phyloP scores from a whole-genome alignment of 2,888 invertebrate species.

The Hermaeophaga mercurialis region DNA sequence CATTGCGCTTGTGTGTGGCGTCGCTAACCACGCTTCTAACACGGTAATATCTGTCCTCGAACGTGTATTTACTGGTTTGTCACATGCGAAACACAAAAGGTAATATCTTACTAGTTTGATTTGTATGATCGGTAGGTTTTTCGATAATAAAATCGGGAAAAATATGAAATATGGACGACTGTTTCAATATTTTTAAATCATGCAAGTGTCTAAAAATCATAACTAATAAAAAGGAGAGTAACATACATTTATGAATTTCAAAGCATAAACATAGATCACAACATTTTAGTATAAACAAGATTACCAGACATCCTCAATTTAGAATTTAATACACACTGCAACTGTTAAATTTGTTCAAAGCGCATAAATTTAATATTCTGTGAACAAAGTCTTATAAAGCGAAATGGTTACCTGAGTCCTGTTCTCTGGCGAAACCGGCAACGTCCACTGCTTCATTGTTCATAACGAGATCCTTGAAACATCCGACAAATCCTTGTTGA shows the following conservation, averaged over 20 bases:
- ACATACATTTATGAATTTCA: too few relatives aligned
- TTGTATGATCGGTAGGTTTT: background rate
- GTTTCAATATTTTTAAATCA: too few relatives aligned
- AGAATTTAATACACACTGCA: too few relatives aligned
- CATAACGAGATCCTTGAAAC: constrained; percentile 85
- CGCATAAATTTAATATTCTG: too few relatives aligned
- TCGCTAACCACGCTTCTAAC: background rate
- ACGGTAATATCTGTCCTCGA: constrained; percentile 4
- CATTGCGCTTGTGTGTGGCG: background rate
- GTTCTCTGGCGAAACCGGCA: constrained; percentile 84
- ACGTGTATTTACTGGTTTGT: constrained; percentile 1
- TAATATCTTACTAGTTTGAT: background rate
- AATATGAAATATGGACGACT: too few relatives aligned
- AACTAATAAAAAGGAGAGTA: too few relatives aligned
- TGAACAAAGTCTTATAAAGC: too few relatives aligned
- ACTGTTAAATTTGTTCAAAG: too few relatives aligned
- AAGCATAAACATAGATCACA: too few relatives aligned
- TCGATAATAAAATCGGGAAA: background rate
- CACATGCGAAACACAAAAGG: background rate
- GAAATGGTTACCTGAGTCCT: constrained; percentile 77
- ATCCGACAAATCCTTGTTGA: constrained; percentile 91
- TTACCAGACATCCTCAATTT: too few relatives aligned
- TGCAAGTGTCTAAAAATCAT: too few relatives aligned
- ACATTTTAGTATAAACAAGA: too few relatives aligned
- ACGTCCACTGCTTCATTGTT: constrained; percentile 89